Percentiles rank a stretch among this genome's conserved stretches.
Evolutionary conservation across 2,113 vertebrate genomes (phyloP).

Genomic region (Callaeas wilsoni): DNA sequence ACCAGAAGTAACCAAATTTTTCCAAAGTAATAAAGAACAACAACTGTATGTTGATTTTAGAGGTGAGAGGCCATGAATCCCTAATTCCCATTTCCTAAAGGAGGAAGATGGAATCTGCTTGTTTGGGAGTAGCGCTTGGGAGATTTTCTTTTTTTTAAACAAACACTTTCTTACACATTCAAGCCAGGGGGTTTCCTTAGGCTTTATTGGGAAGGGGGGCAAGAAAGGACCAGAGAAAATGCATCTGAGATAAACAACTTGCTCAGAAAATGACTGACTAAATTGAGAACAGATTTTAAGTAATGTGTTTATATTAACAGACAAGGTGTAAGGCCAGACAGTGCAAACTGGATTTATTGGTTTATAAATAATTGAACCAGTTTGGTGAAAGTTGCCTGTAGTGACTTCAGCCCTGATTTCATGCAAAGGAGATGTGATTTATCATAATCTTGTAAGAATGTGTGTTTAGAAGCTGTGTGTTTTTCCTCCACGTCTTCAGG

Average conservation of each 20-base stretch:
- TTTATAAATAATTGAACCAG: not conserved
- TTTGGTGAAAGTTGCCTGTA: not conserved
- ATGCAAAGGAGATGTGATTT: not conserved
- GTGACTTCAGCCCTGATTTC: not conserved
- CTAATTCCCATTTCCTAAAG: not conserved
- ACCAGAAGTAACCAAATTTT: not conserved
- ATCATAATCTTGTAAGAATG: not conserved
- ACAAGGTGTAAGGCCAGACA: not conserved
- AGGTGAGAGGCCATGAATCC: not conserved
- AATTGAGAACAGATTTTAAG: not conserved
- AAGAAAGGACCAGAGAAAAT: not conserved
- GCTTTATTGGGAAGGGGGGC: not conserved
- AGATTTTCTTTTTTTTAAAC: not conserved
- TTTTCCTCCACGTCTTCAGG: conserved; percentile 66
- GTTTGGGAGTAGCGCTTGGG: not conserved
- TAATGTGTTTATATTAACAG: not conserved
- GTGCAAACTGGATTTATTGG: not conserved
- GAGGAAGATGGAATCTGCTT: not conserved
- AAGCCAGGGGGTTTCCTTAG: not conserved
- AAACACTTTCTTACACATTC: not conserved
- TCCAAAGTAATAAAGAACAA: not conserved
- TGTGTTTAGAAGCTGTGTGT: not conserved
- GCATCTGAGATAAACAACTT: not conserved
- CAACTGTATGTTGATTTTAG: not conserved
- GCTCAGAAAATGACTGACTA: not conserved